A percentile compares a stretch with the other conserved stretches of the same genome.
Evolutionary conservation across 2,888 invertebrate species (phyloP).

Genomic region (Ophioninae sp.): DNA sequence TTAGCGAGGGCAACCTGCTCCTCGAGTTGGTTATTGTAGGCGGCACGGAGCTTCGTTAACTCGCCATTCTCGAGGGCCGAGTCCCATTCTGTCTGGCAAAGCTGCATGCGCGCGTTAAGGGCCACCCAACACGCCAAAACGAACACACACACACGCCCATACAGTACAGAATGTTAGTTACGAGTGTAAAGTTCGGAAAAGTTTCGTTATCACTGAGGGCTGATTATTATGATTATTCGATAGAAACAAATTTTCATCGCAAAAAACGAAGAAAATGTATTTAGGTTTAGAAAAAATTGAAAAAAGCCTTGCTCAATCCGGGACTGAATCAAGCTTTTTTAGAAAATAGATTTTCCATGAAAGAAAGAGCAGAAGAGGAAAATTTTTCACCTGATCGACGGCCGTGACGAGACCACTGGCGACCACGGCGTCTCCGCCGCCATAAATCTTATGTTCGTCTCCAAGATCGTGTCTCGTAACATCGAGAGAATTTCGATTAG

Average conservation of each 20-base stretch:
- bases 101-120: constrained; percentile 75
- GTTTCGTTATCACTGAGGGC: background rate
- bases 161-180: constrained; percentile 66
- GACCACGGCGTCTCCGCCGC: constrained; percentile 23
- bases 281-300: too few species aligned
- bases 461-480: constrained; percentile 54
- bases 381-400: constrained; percentile 71
- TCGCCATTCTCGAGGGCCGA: constrained; percentile 74
- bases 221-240: background rate
- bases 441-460: constrained; percentile 48
- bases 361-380: background rate
- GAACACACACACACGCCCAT: constrained; percentile 60
- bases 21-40: constrained; percentile 81
- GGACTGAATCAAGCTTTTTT: too few species aligned
- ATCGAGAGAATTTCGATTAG: constrained; percentile 57
- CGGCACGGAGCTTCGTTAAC: constrained; percentile 75
- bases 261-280: too few species aligned
- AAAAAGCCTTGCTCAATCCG: too few species aligned
- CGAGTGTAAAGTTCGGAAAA: constrained; percentile 47
- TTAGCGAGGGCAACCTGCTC: constrained; percentile 86
- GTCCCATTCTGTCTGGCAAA: constrained; percentile 79
- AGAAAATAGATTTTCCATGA: background rate
- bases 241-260: too few species aligned
- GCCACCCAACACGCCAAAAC: constrained; percentile 61
- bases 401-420: constrained; percentile 51